phyloP scores from a whole-genome alignment of 2,797 vertebrate genomes.

The Momotus momota region DNA sequence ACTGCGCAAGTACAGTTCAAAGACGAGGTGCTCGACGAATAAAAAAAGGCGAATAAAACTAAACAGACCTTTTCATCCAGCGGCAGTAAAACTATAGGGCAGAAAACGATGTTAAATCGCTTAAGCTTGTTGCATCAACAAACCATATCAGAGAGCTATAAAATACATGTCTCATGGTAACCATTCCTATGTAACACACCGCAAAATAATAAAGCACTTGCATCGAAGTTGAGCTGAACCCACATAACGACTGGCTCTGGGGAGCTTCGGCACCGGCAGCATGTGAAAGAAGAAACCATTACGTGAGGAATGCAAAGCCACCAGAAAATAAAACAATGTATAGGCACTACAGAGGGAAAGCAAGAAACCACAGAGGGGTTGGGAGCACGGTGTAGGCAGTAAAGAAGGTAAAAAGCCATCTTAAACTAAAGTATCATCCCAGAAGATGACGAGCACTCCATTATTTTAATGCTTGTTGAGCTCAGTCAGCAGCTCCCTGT shows the following conservation, averaged over 20 bases:
- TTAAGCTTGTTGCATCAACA: conserved; percentile 56
- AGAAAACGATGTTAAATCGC: conserved; percentile 68
- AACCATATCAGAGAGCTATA: conserved; percentile 39
- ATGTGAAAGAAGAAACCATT: background rate
- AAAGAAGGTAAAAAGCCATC: background rate
- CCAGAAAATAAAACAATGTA: background rate
- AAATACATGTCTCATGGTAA: conserved; percentile 68
- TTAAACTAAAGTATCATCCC: background rate
- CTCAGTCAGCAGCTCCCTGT: background rate
- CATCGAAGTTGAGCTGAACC: conserved; percentile 53
- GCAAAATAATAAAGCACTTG: conserved; percentile 35
- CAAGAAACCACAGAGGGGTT: background rate
- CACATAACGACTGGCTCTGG: conserved; percentile 42
- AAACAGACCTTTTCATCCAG: conserved; percentile 58
- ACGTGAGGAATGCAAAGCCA: background rate
- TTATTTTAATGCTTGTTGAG: background rate
- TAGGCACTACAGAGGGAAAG: background rate
- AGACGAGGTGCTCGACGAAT: conserved; percentile 23
- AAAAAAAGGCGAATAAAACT: conserved; percentile 65
- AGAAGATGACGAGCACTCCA: background rate
- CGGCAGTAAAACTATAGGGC: conserved; percentile 68
- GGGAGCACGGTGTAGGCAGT: background rate
- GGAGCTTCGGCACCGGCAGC: conserved; percentile 1
- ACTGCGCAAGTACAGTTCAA: background rate
- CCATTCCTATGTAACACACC: conserved; percentile 44